Percentiles rank a stretch among this genome's conserved stretches.
Conservation (phyloP, 2,888 invertebrate genomes). For the Caenorhabditis sp. region DNA sequence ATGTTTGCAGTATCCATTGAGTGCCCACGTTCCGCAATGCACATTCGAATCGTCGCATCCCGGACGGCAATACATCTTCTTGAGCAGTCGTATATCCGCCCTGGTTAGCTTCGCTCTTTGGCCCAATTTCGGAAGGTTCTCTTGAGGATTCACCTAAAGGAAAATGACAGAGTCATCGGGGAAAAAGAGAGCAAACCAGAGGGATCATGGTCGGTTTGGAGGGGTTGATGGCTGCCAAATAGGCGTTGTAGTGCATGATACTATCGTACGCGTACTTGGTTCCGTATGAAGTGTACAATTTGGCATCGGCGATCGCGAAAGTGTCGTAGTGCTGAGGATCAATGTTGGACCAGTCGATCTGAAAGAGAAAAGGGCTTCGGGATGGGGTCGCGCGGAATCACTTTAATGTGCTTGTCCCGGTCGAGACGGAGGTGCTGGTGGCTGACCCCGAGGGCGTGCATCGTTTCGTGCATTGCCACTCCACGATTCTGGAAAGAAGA, state of each 20-base stretch:
- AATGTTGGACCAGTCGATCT: slow-evolving; percentile 74
- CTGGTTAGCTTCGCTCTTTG: slow-evolving; percentile 71
- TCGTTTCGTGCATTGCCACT: slow-evolving; percentile 74
- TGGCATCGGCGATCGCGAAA: slow-evolving; percentile 72
- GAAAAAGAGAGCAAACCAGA: slow-evolving; percentile 39
- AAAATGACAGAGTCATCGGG: not conserved
- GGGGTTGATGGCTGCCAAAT: slow-evolving; percentile 66
- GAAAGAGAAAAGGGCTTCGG: not conserved
- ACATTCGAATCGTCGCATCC: slow-evolving; percentile 73
- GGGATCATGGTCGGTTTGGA: slow-evolving; percentile 74
- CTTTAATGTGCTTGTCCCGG: slow-evolving; percentile 67
- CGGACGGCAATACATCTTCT: slow-evolving; percentile 75
- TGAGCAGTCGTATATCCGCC: slow-evolving; percentile 70
- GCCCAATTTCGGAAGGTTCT: slow-evolving; percentile 68
- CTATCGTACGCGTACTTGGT: slow-evolving; percentile 70
- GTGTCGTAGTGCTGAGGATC: slow-evolving; percentile 76
- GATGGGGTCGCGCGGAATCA: not conserved
- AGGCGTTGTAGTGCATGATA: slow-evolving; percentile 76
- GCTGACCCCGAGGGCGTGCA: slow-evolving; percentile 72
- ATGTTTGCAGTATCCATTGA: slow-evolving; percentile 66
- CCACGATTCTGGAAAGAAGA: slow-evolving; percentile 60
- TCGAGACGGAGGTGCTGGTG: slow-evolving; percentile 74
- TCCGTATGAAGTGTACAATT: slow-evolving; percentile 71
- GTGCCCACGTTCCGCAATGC: slow-evolving; percentile 78
- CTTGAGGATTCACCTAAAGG: slow-evolving; percentile 50